Percentiles rank a stretch among this genome's conserved stretches.
phyloP scores from a whole-genome alignment of 2,113 vertebrate genomes.

The Platichthys stellatus region DNA sequence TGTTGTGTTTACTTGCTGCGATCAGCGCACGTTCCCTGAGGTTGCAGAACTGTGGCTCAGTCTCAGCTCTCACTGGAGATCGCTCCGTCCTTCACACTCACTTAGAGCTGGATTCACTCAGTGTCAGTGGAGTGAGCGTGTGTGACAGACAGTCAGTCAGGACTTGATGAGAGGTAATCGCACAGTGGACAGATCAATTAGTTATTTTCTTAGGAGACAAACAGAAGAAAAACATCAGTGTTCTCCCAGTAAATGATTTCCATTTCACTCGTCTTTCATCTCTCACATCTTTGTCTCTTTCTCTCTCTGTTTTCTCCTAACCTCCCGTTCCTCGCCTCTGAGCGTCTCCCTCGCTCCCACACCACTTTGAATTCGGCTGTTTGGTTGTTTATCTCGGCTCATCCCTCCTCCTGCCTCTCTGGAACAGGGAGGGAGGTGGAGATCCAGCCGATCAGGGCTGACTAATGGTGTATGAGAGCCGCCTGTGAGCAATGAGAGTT shows the following conservation, averaged over 20 bases:
- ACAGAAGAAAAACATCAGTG: slow-evolving; percentile 54
- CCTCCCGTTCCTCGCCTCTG: slow-evolving; percentile 18
- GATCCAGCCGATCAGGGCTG: slow-evolving; percentile 70
- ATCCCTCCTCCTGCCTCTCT: slow-evolving; percentile 60
- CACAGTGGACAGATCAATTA: slow-evolving; percentile 79
- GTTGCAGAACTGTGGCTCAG: slow-evolving; percentile 51
- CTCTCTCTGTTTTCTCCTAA: slow-evolving; percentile 31
- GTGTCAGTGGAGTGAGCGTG: slow-evolving; percentile 54
- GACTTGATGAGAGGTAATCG: slow-evolving; percentile 78
- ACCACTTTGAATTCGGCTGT: slow-evolving; percentile 62
- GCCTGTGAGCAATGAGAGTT: slow-evolving; percentile 63
- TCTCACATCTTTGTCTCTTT: slow-evolving; percentile 50
- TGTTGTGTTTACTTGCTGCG: slow-evolving; percentile 36
- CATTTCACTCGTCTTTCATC: slow-evolving; percentile 59
- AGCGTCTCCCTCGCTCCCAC: slow-evolving; percentile 40
- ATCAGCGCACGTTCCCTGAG: slow-evolving; percentile 55
- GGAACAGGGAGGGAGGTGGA: slow-evolving; percentile 60
- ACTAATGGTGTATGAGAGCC: slow-evolving; percentile 72
- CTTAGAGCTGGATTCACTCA: slow-evolving; percentile 59
- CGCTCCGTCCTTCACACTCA: slow-evolving; percentile 63
- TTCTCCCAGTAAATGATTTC: slow-evolving; percentile 68
- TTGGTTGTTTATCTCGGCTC: slow-evolving; percentile 71
- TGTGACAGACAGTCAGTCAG: slow-evolving; percentile 82
- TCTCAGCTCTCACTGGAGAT: slow-evolving; percentile 27
- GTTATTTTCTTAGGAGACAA: slow-evolving; percentile 71